phyloP scores from a whole-genome alignment of 1,140 invertebrate genomes.

The Aphelenchoides besseyi region DNA sequence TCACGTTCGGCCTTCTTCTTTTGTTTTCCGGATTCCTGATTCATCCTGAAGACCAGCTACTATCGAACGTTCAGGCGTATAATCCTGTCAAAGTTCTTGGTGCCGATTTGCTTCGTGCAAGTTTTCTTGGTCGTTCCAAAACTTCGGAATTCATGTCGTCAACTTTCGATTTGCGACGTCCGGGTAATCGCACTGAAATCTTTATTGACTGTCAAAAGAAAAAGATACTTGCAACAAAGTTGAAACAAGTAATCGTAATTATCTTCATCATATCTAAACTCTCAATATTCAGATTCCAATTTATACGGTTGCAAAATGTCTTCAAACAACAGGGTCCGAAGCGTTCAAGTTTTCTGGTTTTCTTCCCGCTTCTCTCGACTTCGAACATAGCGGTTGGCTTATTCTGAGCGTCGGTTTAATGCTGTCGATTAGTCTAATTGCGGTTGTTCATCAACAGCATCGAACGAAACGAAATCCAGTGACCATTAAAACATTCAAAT shows the following conservation, averaged over 20 bases:
- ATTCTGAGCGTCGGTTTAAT: neutral
- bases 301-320: slow-evolving; percentile 26
- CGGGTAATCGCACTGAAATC: slow-evolving; percentile 15
- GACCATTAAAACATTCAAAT: neutral
- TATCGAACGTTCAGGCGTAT: slow-evolving; percentile 7
- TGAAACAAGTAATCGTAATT: slow-evolving; percentile 28
- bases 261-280: neutral
- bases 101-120: slow-evolving; percentile 9
- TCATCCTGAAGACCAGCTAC: slow-evolving; percentile 32
- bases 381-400: neutral
- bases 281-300: slow-evolving; percentile 29
- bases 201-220: slow-evolving; percentile 31
- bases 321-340: slow-evolving; percentile 29
- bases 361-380: neutral
- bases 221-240: slow-evolving; percentile 28
- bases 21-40: slow-evolving; percentile 35
- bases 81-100: slow-evolving; percentile 26
- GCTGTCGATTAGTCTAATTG: neutral
- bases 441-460: neutral
- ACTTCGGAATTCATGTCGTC: neutral
- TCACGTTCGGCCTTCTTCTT: slow-evolving; percentile 8
- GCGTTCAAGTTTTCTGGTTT: slow-evolving; percentile 29
- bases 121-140: slow-evolving; percentile 8
- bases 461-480: neutral
- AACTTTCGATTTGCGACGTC: neutral